Evolutionary conservation across 1,140 invertebrate species (phyloP).

Genomic region (Conus betulinus): DNA sequence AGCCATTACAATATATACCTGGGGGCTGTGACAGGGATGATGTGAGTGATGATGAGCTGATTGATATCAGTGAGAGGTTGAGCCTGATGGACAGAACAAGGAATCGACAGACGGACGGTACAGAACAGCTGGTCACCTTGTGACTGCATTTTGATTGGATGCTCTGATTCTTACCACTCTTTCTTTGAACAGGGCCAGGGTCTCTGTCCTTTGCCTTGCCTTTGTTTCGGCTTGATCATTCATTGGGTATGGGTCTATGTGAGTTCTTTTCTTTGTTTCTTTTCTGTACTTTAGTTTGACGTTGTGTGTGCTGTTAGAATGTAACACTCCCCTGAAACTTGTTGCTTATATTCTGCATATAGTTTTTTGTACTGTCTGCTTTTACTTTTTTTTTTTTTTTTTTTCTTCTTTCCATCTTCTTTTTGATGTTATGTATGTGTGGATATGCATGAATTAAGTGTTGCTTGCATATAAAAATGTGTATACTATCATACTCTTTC

Average conservation of each 20-base stretch:
- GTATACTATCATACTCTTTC: no score
- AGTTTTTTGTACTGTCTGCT: background rate
- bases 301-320: background rate
- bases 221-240: background rate
- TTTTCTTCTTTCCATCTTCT: no score
- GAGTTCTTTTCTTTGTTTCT: background rate
- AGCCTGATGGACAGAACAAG: background rate
- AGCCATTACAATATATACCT: background rate
- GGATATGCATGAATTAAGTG: no score
- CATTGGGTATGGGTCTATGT: background rate
- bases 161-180: background rate
- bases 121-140: background rate
- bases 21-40: background rate
- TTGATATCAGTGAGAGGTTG: constrained; percentile 4
- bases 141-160: background rate
- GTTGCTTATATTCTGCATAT: background rate
- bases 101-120: background rate
- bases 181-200: background rate
- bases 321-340: background rate
- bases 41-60: constrained; percentile 29
- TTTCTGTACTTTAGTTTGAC: background rate
- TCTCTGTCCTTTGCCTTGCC: background rate
- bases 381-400: background rate
- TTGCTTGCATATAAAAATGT: no score
- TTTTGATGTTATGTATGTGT: no score